Base-by-base conservation (phyloP, 2,888 invertebrate species). In the Disparrhopalites patrizii region DNA sequence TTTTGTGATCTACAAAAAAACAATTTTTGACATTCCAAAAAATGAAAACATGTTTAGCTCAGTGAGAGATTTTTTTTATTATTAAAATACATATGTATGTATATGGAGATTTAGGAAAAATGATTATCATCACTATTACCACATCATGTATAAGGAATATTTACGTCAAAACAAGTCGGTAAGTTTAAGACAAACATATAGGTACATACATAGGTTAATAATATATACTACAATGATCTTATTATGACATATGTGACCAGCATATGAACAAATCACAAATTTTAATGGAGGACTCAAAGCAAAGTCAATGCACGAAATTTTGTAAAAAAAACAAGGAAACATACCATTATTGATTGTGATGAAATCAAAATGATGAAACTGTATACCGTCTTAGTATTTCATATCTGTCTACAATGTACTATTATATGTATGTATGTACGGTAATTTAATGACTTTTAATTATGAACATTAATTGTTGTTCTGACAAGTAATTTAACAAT, bases 1-100 rank as follows among this genome's bases (percentile, higher is more conserved):
- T 61, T 61, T 47, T 61, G 61, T 61, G 61, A 61, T 61, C 61
- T 47, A 60, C 30, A n/a, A n/a, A n/a, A n/a, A n/a, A n/a, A n/a
- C n/a, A 60, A 27, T 50, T 36, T 51, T 51, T 27, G 47, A 61
- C 61, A 61, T 61, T 61, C 61, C 61, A 61, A 50, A 61, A 31
- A 61, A 51, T 61, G 51, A 61, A 50, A 61, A 31, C 50, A 51
- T 61, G 51, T 33, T 61, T 47, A 33, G 36, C 57, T 58, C 57
- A 43, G 57, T 58, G 36, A 27, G 38, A 58, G 57, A 58, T 58
- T 58, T 58, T 58, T 58, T 58, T 36, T 27, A 28, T 58, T 36
- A 28, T 58, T 58, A 31, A 40, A 43, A 27, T 28, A 58, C 23
- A 40, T 18, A 31, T 38, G n/a, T 25, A 38, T 56, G n/a, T 28